Conservation (phyloP, 2,113 vertebrate species). For the Danionella cerebrum region DNA sequence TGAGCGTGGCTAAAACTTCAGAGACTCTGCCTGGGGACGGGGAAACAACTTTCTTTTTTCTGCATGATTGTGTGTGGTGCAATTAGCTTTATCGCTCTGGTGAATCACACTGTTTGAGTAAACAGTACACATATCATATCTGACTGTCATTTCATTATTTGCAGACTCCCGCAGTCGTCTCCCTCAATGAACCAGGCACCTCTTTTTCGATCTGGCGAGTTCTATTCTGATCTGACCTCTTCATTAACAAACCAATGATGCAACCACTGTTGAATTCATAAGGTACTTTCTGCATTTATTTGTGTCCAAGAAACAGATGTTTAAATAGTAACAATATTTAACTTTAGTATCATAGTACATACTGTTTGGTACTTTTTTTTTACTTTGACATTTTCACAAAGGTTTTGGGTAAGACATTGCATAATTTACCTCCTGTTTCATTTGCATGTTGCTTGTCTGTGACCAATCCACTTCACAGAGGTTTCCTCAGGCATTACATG, state of each 20-base stretch:
- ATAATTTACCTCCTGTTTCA: not conserved
- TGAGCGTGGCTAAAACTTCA: not conserved
- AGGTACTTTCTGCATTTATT: too few species aligned
- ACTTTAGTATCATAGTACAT: too few species aligned
- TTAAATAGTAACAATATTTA: too few species aligned
- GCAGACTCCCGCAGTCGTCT: not conserved
- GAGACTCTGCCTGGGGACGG: not conserved
- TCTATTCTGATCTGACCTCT: not conserved
- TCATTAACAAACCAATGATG: too few species aligned
- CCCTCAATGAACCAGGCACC: not conserved
- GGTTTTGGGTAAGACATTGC: not conserved
- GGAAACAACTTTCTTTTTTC: conserved; percentile 2
- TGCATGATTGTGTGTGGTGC: not conserved
- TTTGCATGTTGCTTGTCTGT: not conserved
- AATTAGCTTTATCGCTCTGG: not conserved
- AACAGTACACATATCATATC: not conserved
- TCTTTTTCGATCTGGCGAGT: not conserved
- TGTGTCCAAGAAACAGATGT: too few species aligned
- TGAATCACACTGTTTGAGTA: not conserved
- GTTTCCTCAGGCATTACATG: not conserved
- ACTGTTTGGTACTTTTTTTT: too few species aligned
- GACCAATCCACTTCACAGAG: not conserved
- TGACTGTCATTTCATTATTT: not conserved
- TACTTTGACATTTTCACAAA: not conserved
- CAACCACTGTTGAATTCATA: too few species aligned